phyloP scores from a whole-genome alignment of 2,797 vertebrate species.

The Thripadectes ignobilis region DNA sequence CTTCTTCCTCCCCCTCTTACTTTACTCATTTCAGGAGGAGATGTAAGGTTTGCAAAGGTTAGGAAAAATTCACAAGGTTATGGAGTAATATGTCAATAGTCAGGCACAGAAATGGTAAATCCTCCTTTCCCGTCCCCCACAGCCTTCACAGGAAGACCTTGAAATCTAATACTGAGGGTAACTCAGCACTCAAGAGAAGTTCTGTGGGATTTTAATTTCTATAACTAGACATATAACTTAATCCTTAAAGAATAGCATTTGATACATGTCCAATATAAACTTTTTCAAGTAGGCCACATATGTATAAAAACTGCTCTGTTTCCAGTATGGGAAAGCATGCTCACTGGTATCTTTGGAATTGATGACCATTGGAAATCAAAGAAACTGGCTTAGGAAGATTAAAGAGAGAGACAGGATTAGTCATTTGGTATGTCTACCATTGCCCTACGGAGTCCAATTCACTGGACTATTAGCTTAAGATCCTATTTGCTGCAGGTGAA shows the following conservation, averaged over 20 bases:
- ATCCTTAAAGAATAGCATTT: background rate
- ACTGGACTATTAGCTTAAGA: background rate
- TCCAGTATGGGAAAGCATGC: background rate
- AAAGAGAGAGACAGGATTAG: background rate
- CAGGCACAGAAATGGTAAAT: background rate
- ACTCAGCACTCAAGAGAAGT: background rate
- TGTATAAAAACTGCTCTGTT: background rate
- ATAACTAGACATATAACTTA: background rate
- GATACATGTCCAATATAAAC: background rate
- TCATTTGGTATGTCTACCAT: background rate
- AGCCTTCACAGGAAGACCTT: background rate
- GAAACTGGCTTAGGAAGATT: background rate
- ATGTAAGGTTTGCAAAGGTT: background rate
- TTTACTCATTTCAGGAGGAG: background rate
- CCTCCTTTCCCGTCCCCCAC: background rate
- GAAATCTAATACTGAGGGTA: background rate
- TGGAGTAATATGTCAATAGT: background rate
- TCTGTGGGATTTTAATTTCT: background rate
- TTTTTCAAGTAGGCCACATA: background rate
- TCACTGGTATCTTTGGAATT: background rate
- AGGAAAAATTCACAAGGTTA: background rate
- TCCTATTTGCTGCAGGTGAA: background rate
- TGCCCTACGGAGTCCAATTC: background rate
- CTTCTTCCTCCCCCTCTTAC: accelerated
- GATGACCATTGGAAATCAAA: background rate